Conservation (phyloP, 2,888 invertebrate genomes). For the Drosophila kanekoi region DNA sequence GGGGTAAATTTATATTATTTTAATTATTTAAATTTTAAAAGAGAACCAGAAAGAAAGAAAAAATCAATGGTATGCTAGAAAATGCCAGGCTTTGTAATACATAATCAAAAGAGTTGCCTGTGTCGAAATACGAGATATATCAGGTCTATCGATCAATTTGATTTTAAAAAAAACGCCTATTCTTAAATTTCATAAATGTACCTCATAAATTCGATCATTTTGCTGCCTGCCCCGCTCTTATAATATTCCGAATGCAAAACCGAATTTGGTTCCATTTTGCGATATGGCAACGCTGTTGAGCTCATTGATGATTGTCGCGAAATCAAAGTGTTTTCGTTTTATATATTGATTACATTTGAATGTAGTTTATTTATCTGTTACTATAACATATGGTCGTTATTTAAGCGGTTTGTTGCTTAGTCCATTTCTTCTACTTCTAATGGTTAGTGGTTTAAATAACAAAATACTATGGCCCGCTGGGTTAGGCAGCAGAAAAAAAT, state of each 20-base stretch:
- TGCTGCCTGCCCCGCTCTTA: not conserved
- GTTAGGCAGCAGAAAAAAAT: conserved; percentile 22
- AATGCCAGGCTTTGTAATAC: no score
- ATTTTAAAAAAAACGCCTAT: no score
- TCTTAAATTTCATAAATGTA: not conserved
- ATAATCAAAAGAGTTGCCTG: no score
- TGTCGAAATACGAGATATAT: no score
- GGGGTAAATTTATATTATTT: no score
- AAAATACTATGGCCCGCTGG: conserved; percentile 54
- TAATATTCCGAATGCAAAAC: not conserved
- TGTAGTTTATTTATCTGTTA: conserved; percentile 15
- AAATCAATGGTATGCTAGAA: no score
- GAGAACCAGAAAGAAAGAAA: no score
- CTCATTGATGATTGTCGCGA: not conserved
- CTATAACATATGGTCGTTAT: conserved; percentile 16
- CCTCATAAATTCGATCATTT: not conserved
- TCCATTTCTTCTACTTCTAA: conserved; percentile 32
- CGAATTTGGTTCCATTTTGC: not conserved
- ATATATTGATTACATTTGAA: conserved; percentile 8
- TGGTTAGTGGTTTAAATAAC: conserved; percentile 48
- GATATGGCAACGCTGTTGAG: conserved; percentile 25
- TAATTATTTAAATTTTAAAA: no score
- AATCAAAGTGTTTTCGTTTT: not conserved
- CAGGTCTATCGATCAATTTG: no score
- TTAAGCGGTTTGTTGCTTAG: conserved; percentile 7